These are phyloP conservation scores for Scalopus aquaticus DNA, from an alignment of 2,113 vertebrate genomes.

Conservation along the genomic window DNA sequence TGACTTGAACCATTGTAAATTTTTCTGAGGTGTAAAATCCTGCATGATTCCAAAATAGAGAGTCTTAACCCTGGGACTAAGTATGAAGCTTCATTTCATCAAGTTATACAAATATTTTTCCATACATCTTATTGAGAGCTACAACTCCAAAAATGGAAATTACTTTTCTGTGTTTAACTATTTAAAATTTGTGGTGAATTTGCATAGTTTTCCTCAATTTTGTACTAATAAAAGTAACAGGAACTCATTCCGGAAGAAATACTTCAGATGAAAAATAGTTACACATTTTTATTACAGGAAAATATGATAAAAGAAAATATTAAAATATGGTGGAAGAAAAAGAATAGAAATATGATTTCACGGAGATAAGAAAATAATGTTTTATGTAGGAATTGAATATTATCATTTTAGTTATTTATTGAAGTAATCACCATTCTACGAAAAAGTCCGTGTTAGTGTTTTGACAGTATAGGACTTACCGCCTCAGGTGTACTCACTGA, in stretches of 20 bases:
- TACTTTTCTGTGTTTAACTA: not conserved
- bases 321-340: not conserved
- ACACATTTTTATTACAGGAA: slow-evolving; percentile 34
- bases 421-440: too few relatives aligned
- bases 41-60: not conserved
- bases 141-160: not conserved
- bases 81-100: not conserved
- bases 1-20: not conserved
- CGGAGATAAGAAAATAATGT: not conserved
- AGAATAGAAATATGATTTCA: slow-evolving; percentile 31
- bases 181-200: not conserved
- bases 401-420: not conserved
- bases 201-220: slow-evolving; percentile 14
- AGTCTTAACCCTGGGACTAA: not conserved
- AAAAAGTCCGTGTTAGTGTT: too few relatives aligned
- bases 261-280: not conserved
- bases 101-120: not conserved
- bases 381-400: slow-evolving; percentile 2
- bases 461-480: too few relatives aligned
- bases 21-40: not conserved
- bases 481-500: too few relatives aligned
- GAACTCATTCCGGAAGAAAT: slow-evolving; percentile 12
- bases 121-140: not conserved
- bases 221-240: not conserved
- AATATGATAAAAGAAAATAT: slow-evolving; percentile 29